Conservation (phyloP, 1,140 invertebrate genomes). For the Tetramorium simillimum region DNA sequence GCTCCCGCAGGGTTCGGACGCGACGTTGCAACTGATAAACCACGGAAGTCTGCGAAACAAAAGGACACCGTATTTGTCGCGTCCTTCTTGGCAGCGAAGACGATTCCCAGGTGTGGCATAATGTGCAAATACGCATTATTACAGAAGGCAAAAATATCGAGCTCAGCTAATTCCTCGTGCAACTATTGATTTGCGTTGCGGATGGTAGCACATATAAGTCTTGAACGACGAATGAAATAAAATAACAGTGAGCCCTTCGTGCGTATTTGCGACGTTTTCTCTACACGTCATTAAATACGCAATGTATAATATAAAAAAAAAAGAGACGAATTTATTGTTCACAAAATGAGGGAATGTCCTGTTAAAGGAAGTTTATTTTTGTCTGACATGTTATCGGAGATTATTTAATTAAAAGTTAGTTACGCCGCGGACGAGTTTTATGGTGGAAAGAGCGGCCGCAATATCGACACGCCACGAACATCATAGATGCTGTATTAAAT, state of each 20-base stretch:
- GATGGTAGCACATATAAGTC: neutral
- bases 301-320: neutral
- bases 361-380: neutral
- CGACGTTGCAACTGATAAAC: constrained; percentile 94
- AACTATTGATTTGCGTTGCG: neutral
- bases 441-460: neutral
- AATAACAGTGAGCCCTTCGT: neutral
- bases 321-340: neutral
- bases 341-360: neutral
- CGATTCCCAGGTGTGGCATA: neutral
- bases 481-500: neutral
- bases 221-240: neutral
- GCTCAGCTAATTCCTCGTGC: constrained; percentile 2
- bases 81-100: neutral
- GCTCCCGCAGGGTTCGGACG: constrained; percentile 93
- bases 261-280: neutral
- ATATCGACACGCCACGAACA: constrained; percentile 3
- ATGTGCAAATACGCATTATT: neutral
- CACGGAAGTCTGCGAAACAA: constrained; percentile 88
- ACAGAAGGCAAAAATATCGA: neutral
- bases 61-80: neutral
- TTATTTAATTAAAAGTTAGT: constrained; percentile 50
- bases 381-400: constrained; percentile 9
- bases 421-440: neutral
- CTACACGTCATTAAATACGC: neutral